Percentiles rank a stretch among this genome's conserved stretches.
phyloP scores from a whole-genome alignment of 2,113 vertebrate genomes.

The Pterocles gutturalis region DNA sequence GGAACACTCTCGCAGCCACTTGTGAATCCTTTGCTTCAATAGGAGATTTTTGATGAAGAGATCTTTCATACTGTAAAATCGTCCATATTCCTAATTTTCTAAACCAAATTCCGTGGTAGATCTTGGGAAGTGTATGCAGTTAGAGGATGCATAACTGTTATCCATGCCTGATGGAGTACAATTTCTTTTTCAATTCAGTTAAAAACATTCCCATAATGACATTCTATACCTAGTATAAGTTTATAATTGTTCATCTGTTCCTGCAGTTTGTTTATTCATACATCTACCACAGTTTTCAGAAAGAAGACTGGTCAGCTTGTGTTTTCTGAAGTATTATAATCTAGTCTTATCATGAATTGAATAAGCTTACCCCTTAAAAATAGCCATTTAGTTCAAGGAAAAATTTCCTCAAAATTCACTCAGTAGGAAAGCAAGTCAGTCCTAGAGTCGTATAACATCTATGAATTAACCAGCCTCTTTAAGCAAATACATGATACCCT shows the following conservation, averaged over 20 bases:
- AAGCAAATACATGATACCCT: not conserved
- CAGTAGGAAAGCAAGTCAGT: not conserved
- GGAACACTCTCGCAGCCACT: not conserved
- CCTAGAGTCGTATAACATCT: not conserved
- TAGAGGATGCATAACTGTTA: not conserved
- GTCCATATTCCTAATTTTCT: not conserved
- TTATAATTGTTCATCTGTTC: not conserved
- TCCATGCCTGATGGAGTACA: not conserved
- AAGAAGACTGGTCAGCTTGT: not conserved
- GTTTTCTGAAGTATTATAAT: not conserved
- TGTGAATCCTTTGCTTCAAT: not conserved
- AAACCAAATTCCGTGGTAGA: not conserved
- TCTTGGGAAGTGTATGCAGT: not conserved
- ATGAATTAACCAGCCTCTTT: not conserved
- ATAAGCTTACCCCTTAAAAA: not conserved
- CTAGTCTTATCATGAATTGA: not conserved
- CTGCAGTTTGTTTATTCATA: not conserved
- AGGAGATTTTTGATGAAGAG: not conserved
- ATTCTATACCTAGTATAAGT: not conserved
- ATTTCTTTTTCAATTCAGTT: not conserved
- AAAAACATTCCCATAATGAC: not conserved
- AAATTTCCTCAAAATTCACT: not conserved
- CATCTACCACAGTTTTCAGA: not conserved
- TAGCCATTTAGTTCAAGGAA: not conserved
- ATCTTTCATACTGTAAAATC: not conserved